Base-by-base conservation (phyloP, 1,140 invertebrate species). In the Oreohelix idahoensis region DNA sequence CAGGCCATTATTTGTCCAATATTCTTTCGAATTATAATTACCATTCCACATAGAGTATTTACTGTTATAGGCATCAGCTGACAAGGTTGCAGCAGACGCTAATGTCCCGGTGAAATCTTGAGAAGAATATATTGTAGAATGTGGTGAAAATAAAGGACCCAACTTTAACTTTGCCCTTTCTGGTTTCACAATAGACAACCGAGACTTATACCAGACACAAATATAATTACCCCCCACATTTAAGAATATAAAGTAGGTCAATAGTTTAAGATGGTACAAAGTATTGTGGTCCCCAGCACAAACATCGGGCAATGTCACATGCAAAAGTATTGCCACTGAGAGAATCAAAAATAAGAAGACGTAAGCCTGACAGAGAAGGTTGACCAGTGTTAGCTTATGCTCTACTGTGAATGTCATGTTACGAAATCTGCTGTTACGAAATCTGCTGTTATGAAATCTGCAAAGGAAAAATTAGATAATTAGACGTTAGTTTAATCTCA, bases 271-370 rank as follows among this genome's bases (percentile, higher is more conserved):
- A 32, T 45, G 8, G 29, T n/a, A 73, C 76, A 89, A 69, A 69
- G 83, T 23, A 73, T 88, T 20, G 66, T 81, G 39, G 80, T 88
- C 45, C 71, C 81, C 17, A 74, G 84, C 70, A 85, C 87, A 51
- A 86, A 89, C 36, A 84, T 89, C 84, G 51, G 90, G 79, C 75
- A 89, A 84, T 84, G 90, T 89, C 53, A 83, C 51, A 49, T 66
- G 13, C 0, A 84, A n/a, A 23, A 51, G 69, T 20, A 83, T 77
- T 17, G 38, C 36, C 0, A 83, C 32, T 39, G 74, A 4, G 15
- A 79, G 73, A 1, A 81, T 1, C 17, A 69, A 51, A 1, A 81
- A 78, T 0, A 75, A 20, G 42, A 75, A 13, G 49, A 83, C 79
- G 32, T 84, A 81, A 11, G 71, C 71, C 38, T 73, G 36, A 26